phyloP scores from a whole-genome alignment of 2,113 vertebrate genomes.

The Vulpes ferrilata region DNA sequence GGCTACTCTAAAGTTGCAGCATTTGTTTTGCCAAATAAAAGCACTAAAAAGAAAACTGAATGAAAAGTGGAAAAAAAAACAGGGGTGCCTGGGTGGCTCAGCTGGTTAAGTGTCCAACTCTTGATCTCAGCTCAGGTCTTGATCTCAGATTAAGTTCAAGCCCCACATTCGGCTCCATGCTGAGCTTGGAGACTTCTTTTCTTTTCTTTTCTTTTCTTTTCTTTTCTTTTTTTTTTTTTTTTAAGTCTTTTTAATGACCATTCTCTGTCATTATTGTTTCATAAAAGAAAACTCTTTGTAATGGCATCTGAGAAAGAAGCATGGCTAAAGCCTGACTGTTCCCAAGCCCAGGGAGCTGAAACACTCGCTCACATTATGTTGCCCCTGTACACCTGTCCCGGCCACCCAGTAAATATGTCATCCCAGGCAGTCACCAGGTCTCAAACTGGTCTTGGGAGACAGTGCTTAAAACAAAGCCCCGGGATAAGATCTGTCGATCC shows the following conservation, averaged over 20 bases:
- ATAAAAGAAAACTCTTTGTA: background rate
- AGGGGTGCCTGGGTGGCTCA: background rate
- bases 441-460: background rate
- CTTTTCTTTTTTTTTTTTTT: too few relatives aligned
- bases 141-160: background rate
- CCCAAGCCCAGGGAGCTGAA: background rate
- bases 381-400: fast-evolving
- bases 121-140: background rate
- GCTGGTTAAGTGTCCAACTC: background rate
- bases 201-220: too few relatives aligned
- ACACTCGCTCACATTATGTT: background rate
- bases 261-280: background rate
- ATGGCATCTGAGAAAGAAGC: background rate
- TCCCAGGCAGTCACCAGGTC: background rate
- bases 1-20: too few relatives aligned
- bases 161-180: background rate
- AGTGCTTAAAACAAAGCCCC: background rate
- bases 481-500: background rate
- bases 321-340: background rate
- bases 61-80: background rate
- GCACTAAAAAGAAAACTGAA: background rate
- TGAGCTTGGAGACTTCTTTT: background rate
- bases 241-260: too few relatives aligned
- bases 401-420: background rate
- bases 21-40: background rate